phyloP scores from a whole-genome alignment of 1,140 invertebrate genomes.

The Ladona fulva region DNA sequence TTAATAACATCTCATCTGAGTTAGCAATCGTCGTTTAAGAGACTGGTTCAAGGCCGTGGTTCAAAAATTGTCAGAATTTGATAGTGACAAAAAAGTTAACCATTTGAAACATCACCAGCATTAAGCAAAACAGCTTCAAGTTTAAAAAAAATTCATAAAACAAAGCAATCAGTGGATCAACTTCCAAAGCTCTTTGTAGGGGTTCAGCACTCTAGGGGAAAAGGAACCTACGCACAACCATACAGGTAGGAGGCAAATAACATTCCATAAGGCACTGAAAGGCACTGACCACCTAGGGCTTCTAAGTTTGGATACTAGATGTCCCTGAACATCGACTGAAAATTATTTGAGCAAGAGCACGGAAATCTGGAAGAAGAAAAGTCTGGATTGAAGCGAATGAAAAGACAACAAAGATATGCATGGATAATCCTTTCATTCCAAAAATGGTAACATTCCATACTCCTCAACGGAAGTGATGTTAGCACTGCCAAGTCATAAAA shows the following conservation, averaged over 20 bases:
- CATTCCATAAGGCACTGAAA: slow-evolving; percentile 12
- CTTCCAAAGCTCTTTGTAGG: background rate
- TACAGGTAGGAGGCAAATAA: background rate
- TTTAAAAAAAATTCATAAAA: background rate
- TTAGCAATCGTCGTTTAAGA: background rate
- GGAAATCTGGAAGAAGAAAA: slow-evolving; percentile 60
- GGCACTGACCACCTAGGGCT: slow-evolving; percentile 14
- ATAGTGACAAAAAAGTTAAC: background rate
- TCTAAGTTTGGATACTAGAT: slow-evolving; percentile 7
- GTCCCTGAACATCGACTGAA: slow-evolving; percentile 42
- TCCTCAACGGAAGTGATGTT: too few species aligned
- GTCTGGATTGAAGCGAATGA: slow-evolving; percentile 23
- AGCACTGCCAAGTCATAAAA: too few species aligned
- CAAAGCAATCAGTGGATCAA: slow-evolving; percentile 5
- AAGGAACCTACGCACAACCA: background rate
- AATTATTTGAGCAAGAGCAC: slow-evolving; percentile 58
- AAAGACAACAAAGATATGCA: slow-evolving; percentile 3
- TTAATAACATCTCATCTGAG: background rate
- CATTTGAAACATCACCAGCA: background rate
- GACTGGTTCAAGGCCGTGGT: background rate
- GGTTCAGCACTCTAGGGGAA: background rate
- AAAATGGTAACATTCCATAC: background rate
- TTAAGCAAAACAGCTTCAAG: background rate
- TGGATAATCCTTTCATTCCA: background rate
- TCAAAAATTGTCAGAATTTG: background rate